Conservation (phyloP, 2,888 invertebrate species). For the Ethmia dodecea region DNA sequence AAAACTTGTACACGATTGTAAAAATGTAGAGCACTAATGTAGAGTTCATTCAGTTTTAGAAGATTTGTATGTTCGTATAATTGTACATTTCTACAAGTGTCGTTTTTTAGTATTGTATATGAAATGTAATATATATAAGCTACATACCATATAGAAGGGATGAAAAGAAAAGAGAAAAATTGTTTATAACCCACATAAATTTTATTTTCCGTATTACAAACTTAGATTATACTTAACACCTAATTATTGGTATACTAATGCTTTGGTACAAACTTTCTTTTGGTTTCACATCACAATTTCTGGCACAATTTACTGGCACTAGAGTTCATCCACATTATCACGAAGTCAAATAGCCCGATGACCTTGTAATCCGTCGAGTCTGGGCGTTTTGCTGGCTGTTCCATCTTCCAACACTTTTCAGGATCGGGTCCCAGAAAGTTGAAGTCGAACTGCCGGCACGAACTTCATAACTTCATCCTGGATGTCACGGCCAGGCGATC, state of each 20-base stretch:
- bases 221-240: slow-evolving; percentile 7
- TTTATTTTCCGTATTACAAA: slow-evolving; percentile 8
- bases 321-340: slow-evolving; percentile 1
- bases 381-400: background rate
- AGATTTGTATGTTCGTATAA: too few relatives aligned
- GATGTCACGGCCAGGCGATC: slow-evolving; percentile 33
- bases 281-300: slow-evolving; percentile 9
- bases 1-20: too few relatives aligned
- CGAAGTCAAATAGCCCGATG: background rate
- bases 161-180: slow-evolving; percentile 5
- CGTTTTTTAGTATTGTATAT: background rate
- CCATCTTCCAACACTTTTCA: background rate
- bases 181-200: slow-evolving; percentile 4
- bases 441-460: background rate
- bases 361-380: too few relatives aligned
- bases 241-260: slow-evolving; percentile 11
- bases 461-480: slow-evolving; percentile 50
- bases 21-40: too few relatives aligned
- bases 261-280: slow-evolving; percentile 13
- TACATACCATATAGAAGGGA: slow-evolving; percentile 3
- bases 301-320: slow-evolving; percentile 5
- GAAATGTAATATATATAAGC: background rate
- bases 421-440: background rate
- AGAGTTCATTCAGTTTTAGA: too few relatives aligned
- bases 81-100: too few relatives aligned